Conservation (phyloP, 1,140 invertebrate genomes). For the Propsilocerus akamusi region DNA sequence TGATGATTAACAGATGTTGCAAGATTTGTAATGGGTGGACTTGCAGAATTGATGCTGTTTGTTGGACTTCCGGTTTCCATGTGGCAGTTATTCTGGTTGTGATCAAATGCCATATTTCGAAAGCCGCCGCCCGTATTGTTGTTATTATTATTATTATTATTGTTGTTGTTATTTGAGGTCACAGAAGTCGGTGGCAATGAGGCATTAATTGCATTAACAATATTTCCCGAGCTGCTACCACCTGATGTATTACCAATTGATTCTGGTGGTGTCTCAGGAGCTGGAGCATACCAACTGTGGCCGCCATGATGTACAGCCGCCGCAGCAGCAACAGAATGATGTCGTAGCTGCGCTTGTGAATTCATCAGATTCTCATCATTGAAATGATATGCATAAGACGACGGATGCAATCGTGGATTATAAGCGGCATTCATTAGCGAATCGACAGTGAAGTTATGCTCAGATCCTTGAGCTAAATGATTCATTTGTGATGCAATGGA, state of each 20-base stretch:
- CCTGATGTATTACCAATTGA: constrained; percentile 8
- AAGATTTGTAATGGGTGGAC: constrained; percentile 19
- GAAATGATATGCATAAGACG: constrained; percentile 23
- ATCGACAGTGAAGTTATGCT: constrained; percentile 24
- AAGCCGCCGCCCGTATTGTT: constrained; percentile 12
- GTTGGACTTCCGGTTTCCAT: constrained; percentile 22
- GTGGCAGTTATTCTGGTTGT: constrained; percentile 19
- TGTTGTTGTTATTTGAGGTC: constrained; percentile 6
- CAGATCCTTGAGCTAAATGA: constrained; percentile 14
- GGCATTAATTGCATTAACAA: neutral
- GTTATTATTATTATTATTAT: constrained; percentile 13
- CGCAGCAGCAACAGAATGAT: constrained; percentile 16
- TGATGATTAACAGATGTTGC: constrained; percentile 15
- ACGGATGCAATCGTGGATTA: constrained; percentile 23
- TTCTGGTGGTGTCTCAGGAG: constrained; percentile 23
- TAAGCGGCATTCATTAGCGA: constrained; percentile 24
- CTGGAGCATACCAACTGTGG: constrained; percentile 8
- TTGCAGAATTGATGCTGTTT: constrained; percentile 20
- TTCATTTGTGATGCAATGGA: constrained; percentile 23
- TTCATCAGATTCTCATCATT: constrained; percentile 19
- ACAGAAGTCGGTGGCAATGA: neutral
- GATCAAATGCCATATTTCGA: constrained; percentile 24
- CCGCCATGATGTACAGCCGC: constrained; percentile 11
- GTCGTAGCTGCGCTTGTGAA: constrained; percentile 14
- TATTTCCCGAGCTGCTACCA: neutral